Conservation (phyloP, 2,797 vertebrate genomes). For the Oryzias sinensis region DNA sequence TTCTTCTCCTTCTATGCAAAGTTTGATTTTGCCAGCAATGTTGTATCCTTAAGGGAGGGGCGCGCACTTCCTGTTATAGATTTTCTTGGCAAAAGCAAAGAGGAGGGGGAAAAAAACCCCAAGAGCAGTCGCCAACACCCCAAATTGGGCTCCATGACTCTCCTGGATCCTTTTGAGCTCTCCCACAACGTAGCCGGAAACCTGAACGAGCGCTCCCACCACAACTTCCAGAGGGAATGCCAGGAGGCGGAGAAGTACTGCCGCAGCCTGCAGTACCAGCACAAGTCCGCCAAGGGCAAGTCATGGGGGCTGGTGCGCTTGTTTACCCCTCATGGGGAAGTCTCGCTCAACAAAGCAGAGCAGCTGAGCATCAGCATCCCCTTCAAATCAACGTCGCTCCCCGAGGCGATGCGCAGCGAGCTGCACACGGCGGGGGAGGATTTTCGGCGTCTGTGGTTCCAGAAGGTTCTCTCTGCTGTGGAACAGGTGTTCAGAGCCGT, state of each 20-base stretch:
- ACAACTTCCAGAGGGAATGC: slow-evolving; percentile 80
- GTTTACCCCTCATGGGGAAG: slow-evolving; percentile 69
- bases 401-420: slow-evolving; percentile 57
- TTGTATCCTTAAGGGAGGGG: slow-evolving; percentile 82
- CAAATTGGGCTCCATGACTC: slow-evolving; percentile 81
- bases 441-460: slow-evolving; percentile 71
- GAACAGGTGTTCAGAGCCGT: slow-evolving; percentile 71
- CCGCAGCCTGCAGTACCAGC: slow-evolving; percentile 86
- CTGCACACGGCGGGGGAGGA: slow-evolving; percentile 59
- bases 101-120: slow-evolving; percentile 32
- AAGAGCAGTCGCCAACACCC: slow-evolving; percentile 26
- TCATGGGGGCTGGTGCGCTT: slow-evolving; percentile 89
- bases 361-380: slow-evolving; percentile 67
- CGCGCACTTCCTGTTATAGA: slow-evolving; percentile 67
- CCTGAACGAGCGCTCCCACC: slow-evolving; percentile 77
- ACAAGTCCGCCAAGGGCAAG: slow-evolving; percentile 81
- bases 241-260: slow-evolving; percentile 84
- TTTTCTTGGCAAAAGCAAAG: slow-evolving; percentile 54
- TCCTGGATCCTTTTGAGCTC: slow-evolving; percentile 92
- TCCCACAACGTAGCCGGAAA: slow-evolving; percentile 92
- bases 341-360: slow-evolving; percentile 21
- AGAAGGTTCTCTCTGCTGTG: slow-evolving; percentile 68
- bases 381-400: slow-evolving; percentile 64
- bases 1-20: slow-evolving; percentile 85
- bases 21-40: slow-evolving; percentile 80